A percentile compares a stretch with the other conserved stretches of the same genome.
These are phyloP conservation scores for Sminthurinus aureus DNA, from an alignment of 2,888 invertebrate genomes.

Conservation along the genomic window DNA sequence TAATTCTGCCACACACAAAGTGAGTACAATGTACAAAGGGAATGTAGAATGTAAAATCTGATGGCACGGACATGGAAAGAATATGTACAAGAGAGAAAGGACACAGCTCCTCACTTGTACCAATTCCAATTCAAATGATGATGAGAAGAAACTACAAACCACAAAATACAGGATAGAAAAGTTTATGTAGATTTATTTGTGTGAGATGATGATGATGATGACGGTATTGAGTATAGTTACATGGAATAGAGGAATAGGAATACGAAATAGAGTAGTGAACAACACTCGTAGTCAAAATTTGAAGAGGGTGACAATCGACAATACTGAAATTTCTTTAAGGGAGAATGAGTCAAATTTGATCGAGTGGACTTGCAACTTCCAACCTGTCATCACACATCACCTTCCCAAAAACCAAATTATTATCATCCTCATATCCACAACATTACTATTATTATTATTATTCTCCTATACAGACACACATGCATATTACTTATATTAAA, in stretches of 20 bases:
- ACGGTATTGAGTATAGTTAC: too few species aligned
- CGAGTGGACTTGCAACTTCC: conserved; percentile 56
- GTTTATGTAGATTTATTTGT: background rate
- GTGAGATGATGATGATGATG: too few species aligned
- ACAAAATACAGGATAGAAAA: background rate
- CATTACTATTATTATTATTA: background rate
- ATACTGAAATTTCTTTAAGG: conserved; percentile 37
- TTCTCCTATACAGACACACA: background rate
- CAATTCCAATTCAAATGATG: background rate
- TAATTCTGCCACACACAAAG: conserved; percentile 19
- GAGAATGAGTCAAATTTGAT: conserved; percentile 49
- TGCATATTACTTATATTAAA: too few species aligned
- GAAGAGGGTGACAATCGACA: conserved; percentile 40
- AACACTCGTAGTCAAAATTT: conserved; percentile 34
- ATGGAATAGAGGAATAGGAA: conserved; percentile 7
- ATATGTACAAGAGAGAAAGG: background rate
- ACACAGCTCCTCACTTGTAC: background rate
- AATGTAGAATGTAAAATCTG: too few species aligned
- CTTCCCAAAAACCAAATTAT: conserved; percentile 37
- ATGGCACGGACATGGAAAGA: background rate
- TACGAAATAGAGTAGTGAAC: conserved; percentile 18
- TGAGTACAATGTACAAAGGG: too few species aligned
- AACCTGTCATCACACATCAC: conserved; percentile 52
- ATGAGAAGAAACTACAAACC: conserved; percentile 15
- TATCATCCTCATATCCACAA: conserved; percentile 20